Conservation (phyloP, 2,888 invertebrate genomes). For the Amblyjoppa proteus region DNA sequence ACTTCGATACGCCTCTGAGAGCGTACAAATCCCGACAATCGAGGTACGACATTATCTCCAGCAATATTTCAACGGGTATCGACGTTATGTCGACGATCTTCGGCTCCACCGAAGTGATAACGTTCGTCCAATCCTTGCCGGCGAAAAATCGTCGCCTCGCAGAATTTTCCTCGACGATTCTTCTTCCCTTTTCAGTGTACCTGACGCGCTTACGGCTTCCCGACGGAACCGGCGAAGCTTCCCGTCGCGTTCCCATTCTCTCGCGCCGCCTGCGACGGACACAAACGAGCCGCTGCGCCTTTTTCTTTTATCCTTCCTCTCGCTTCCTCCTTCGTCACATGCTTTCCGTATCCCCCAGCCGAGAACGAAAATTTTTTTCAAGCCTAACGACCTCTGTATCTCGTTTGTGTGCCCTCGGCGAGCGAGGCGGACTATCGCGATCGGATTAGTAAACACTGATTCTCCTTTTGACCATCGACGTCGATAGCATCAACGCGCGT, state of each 20-base stretch:
- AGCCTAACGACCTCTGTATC: background rate
- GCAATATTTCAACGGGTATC: slow-evolving; percentile 77
- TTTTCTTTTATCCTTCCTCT: background rate
- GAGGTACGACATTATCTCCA: slow-evolving; percentile 76
- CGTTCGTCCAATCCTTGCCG: background rate
- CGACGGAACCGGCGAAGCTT: slow-evolving; percentile 21
- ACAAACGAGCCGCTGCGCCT: slow-evolving; percentile 35
- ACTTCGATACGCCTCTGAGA: slow-evolving; percentile 73
- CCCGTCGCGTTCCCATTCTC: slow-evolving; percentile 51
- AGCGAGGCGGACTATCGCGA: background rate
- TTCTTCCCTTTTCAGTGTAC: slow-evolving; percentile 5
- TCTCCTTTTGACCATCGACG: slow-evolving; percentile 31
- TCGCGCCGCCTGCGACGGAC: slow-evolving; percentile 1
- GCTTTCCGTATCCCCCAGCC: background rate
- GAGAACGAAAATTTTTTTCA: slow-evolving; percentile 30
- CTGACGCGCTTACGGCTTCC: slow-evolving; percentile 41
- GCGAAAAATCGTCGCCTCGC: slow-evolving; percentile 20
- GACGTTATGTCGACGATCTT: slow-evolving; percentile 38
- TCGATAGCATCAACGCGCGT: slow-evolving; percentile 53
- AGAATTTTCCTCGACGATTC: slow-evolving; percentile 17
- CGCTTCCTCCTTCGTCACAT: slow-evolving; percentile 10
- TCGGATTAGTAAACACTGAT: background rate
- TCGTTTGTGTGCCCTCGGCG: background rate
- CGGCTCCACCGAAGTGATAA: background rate
- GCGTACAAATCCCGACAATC: slow-evolving; percentile 71